phyloP scores from a whole-genome alignment of 2,888 invertebrate species.

The Ceramica pisi region DNA sequence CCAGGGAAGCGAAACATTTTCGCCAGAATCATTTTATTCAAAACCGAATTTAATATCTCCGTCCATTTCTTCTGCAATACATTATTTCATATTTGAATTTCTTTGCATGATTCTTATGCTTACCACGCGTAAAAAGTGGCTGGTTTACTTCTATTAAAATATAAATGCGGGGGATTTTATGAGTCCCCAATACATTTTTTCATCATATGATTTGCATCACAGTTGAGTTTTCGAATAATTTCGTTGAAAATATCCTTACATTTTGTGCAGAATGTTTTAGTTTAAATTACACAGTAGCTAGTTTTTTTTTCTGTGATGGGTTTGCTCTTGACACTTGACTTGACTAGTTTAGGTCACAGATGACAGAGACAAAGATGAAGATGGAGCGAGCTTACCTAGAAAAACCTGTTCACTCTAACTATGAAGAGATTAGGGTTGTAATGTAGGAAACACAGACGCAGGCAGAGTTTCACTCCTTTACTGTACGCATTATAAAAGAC shows the following conservation, averaged over 20 bases:
- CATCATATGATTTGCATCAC: conserved; percentile 36
- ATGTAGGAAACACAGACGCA: no score
- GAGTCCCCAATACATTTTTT: conserved; percentile 19
- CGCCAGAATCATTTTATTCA: conserved; percentile 28
- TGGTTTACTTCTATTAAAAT: conserved; percentile 15
- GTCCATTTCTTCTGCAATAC: conserved; percentile 29
- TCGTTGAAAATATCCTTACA: background rate
- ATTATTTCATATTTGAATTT: conserved; percentile 48
- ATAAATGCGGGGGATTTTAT: conserved; percentile 37
- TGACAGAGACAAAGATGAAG: no score
- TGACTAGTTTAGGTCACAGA: no score
- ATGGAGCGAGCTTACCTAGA: no score
- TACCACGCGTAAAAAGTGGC: conserved; percentile 28
- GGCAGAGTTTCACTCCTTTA: no score
- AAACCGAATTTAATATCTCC: conserved; percentile 43
- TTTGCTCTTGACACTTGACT: no score
- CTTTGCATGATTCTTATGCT: conserved; percentile 34
- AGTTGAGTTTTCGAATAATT: conserved; percentile 38
- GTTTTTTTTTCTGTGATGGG: no score
- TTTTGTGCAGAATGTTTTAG: background rate
- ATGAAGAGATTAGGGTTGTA: no score
- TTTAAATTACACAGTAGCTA: background rate
- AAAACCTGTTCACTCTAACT: no score
- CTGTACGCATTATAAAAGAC: no score
- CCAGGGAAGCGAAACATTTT: conserved; percentile 29